A percentile compares a stretch with the other conserved stretches of the same genome.
Evolutionary conservation across 2,797 vertebrate species (phyloP).

Genomic region (Parauchenoglanis ngamensis): DNA sequence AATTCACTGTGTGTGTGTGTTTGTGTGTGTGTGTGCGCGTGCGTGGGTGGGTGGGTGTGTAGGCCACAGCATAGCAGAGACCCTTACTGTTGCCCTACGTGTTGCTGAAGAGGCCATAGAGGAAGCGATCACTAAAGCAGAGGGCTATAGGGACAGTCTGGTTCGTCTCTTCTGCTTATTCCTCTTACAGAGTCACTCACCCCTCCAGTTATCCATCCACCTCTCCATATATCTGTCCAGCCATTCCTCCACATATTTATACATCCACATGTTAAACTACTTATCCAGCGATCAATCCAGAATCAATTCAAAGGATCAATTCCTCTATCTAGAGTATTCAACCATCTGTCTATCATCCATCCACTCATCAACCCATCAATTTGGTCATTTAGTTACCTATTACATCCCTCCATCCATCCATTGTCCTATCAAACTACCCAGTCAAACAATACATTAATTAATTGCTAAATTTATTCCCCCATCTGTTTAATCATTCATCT

Average conservation of each 20-base stretch:
- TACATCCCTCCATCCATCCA: background rate
- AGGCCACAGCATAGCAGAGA: conserved; percentile 97
- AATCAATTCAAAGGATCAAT: background rate
- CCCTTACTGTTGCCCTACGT: conserved; percentile 90
- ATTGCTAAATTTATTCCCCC: background rate
- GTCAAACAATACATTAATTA: background rate
- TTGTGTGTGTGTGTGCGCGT: background rate
- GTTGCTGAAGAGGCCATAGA: conserved; percentile 97
- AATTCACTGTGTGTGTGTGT: background rate
- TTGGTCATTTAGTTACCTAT: background rate
- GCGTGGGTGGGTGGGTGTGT: conserved; percentile 45
- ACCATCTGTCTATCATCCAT: background rate
- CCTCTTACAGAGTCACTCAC: background rate
- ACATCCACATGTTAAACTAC: background rate
- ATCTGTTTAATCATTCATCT: background rate
- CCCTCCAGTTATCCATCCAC: background rate
- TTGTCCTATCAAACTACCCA: background rate
- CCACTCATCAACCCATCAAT: background rate
- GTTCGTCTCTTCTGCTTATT: conserved; percentile 68
- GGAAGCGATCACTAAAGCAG: conserved; percentile 94
- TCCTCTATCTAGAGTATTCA: background rate
- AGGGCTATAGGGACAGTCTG: conserved; percentile 91
- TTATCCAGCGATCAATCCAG: background rate
- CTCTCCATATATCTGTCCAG: background rate
- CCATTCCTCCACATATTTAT: background rate